phyloP scores from a whole-genome alignment of 2,113 vertebrate species.

The Pipra filicauda region DNA sequence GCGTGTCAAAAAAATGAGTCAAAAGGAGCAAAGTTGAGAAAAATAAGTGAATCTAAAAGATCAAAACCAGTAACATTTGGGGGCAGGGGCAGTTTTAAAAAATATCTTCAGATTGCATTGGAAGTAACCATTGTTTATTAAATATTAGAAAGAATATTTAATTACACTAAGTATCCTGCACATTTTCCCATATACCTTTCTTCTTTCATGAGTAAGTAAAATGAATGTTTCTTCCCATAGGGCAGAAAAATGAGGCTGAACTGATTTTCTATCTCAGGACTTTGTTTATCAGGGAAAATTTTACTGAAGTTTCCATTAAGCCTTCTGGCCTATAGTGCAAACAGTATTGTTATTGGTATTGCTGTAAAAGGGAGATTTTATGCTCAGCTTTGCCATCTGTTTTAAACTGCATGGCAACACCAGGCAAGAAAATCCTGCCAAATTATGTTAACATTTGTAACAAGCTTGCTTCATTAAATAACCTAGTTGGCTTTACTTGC shows the following conservation, averaged over 20 bases:
- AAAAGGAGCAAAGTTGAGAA: background rate
- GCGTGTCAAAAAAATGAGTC: background rate
- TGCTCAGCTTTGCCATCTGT: conserved; percentile 29
- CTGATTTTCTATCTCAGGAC: background rate
- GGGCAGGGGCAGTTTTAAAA: background rate
- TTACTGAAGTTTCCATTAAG: conserved; percentile 42
- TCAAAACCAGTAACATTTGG: background rate
- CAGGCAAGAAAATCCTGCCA: conserved; percentile 35
- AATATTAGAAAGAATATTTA: background rate
- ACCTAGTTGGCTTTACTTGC: conserved; percentile 20
- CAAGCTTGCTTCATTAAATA: conserved; percentile 24
- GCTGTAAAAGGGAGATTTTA: conserved; percentile 15
- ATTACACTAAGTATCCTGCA: background rate
- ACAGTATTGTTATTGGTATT: conserved; percentile 41
- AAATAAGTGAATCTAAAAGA: background rate
- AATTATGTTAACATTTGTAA: conserved; percentile 37
- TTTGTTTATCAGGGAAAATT: conserved; percentile 17
- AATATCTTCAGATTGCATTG: background rate
- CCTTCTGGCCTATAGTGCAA: background rate
- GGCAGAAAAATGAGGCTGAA: background rate
- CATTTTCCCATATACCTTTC: background rate
- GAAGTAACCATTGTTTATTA: background rate
- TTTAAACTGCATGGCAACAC: conserved; percentile 32
- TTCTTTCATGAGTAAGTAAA: background rate
- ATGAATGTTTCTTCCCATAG: background rate